phyloP scores from a whole-genome alignment of 2,888 invertebrate species.

The Diaphora mendica region DNA sequence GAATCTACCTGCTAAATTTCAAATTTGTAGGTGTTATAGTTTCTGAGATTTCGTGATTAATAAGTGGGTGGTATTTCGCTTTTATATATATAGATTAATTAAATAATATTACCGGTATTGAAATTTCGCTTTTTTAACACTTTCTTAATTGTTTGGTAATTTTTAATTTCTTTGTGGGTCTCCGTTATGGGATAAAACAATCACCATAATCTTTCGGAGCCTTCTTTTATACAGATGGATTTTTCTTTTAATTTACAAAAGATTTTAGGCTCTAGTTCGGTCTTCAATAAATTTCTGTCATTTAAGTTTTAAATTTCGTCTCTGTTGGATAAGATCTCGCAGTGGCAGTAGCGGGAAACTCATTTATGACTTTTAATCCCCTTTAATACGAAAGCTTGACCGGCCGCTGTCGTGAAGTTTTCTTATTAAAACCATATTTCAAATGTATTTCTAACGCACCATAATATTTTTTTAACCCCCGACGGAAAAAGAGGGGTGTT shows the following conservation, averaged over 20 bases:
- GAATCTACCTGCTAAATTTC: no score
- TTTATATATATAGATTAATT: no score
- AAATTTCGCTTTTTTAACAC: background rate
- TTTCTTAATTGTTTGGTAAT: background rate
- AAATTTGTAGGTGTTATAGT: no score
- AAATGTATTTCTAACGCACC: background rate
- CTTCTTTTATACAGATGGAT: background rate
- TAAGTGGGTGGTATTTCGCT: no score
- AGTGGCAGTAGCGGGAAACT: background rate
- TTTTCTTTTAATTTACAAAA: background rate
- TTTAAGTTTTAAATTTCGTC: background rate
- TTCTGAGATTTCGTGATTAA: no score
- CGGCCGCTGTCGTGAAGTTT: background rate
- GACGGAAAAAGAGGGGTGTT: no score
- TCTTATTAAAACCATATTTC: background rate
- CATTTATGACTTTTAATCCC: conserved; percentile 1
- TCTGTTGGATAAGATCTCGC: background rate
- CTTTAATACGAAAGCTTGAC: background rate
- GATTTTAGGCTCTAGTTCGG: background rate
- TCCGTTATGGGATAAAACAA: no score
- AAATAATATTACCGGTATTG: no score
- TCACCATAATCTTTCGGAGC: background rate
- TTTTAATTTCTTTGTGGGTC: no score
- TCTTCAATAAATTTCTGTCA: background rate
- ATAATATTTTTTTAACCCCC: no score